Base-by-base conservation (phyloP, 2,113 vertebrate species). In the Cricetomys ansorgei region DNA sequence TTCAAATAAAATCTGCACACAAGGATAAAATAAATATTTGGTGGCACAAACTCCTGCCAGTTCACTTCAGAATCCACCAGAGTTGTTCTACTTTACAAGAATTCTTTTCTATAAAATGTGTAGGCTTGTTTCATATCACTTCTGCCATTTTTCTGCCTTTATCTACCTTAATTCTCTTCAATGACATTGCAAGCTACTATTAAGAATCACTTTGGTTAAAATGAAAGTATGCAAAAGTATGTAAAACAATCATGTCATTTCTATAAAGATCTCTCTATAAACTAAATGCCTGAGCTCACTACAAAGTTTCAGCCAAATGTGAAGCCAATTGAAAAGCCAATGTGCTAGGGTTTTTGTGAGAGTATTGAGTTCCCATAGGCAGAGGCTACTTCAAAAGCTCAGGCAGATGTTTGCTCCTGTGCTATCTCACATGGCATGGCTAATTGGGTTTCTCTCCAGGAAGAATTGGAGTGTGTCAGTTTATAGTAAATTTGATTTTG, bases 81-180 rank as follows among this genome's bases (percentile, higher is more conserved):
- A 59, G 94, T 73, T 92, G 40, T 69, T 90, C 94, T 59, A 45
- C 31, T 97, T 97, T 94, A 87, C 19, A 96, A 96, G 96, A 87
- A 92, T 91, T 97, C 91, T 95, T 93, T 95, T 91, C 88, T 94
- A 91, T 91, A 86, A 92, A 96, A 70, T 92, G 25, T 95, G 67
- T 83, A 55, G 92, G 31, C 10, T 92, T 70, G 31, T 53, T 95
- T 21, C 69, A 64, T 84, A 96, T 93, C 69, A 67, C 3, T 43
- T 50, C 11, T 16, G 25, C 40, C 10, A 69, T 50, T 4, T 45
- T 55, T 69, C 43, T 65, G 48, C 70, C 40, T 43, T 37, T 29
- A 25, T 62, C 21, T 91, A 50, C 40, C 7, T 93, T 48, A 96
- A 62, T 95, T 91, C n/a, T 89, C 53, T 95, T 90, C 81, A 88